A percentile compares a stretch with the other conserved stretches of the same genome.
Evolutionary conservation across 2,113 vertebrate species (phyloP).

Genomic region (Felis catus): F.catus_Fca126_mat1.0 CM031419.1:149337501-149338000

Average conservation of each 20-base stretch:
- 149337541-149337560: not conserved
- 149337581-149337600: not conserved
- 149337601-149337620: constrained; percentile 17
- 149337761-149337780: not conserved
- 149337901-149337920: not conserved
- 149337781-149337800: not conserved
- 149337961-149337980: constrained; percentile 15
- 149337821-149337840: constrained; percentile 8
- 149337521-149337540: not conserved
- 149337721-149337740: not conserved
- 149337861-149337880: not conserved
- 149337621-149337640: not conserved
- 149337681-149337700: not conserved
- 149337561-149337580: not conserved
- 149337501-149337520: constrained; percentile 2
- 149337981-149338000: constrained; percentile 20
- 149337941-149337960: not conserved
- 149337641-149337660: not conserved
- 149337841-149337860: not conserved
- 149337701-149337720: not conserved
- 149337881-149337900: not conserved
- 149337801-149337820: not conserved
- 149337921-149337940: not conserved
- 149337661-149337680: not conserved
- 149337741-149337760: not conserved